Evolutionary conservation across 1,140 invertebrate genomes (phyloP).

Genomic region (Aphaenogaster floridana): DNA sequence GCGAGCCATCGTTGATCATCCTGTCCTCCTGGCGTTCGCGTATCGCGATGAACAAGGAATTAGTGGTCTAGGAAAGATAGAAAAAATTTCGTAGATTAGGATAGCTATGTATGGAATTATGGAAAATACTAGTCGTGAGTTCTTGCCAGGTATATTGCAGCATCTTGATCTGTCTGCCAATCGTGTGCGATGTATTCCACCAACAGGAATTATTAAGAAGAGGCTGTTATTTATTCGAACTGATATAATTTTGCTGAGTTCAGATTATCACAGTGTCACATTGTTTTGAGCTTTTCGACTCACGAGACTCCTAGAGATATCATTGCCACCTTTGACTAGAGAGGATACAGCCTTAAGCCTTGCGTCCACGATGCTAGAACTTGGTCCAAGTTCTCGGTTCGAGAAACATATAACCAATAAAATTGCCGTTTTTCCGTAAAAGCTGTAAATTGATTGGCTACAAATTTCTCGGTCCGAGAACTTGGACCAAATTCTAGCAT

Average conservation of each 20-base stretch:
- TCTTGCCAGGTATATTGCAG: neutral
- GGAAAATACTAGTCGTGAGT: neutral
- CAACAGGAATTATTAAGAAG: neutral
- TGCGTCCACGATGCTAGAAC: no score
- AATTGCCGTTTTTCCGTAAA: no score
- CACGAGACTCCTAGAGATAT: no score
- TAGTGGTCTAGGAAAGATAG: neutral
- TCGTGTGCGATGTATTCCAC: neutral
- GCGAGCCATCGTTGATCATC: slow-evolving; percentile 67
- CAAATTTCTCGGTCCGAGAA: no score
- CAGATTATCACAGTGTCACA: neutral
- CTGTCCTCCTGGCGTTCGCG: slow-evolving; percentile 52
- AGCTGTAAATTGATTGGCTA: no score
- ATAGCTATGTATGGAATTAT: neutral
- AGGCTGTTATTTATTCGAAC: neutral
- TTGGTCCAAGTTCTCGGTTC: no score
- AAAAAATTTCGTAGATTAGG: neutral
- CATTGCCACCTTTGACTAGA: no score
- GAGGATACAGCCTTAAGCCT: no score
- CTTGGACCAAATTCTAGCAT: no score
- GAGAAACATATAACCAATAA: no score
- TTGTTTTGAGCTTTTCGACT: no score
- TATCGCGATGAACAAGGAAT: slow-evolving; percentile 19
- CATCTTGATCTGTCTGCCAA: neutral
- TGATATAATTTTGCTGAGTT: neutral